A percentile compares a stretch with the other conserved stretches of the same genome.
phyloP scores from a whole-genome alignment of 1,140 invertebrate genomes.

The Temnothorax curvispinosus region DNA sequence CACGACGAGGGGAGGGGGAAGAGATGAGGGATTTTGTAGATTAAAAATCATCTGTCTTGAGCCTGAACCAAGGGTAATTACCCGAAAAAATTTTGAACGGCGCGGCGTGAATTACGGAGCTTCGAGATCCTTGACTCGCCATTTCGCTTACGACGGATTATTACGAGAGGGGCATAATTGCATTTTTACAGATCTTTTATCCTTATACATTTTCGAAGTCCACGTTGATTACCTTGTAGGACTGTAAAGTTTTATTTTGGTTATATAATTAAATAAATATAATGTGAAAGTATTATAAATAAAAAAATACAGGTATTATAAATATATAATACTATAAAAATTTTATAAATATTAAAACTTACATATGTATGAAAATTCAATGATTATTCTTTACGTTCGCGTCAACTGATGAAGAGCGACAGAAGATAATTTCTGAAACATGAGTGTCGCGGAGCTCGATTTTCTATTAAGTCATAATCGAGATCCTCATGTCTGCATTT shows the following conservation, averaged over 20 bases:
- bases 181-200: not conserved
- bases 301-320: not conserved
- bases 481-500: not conserved
- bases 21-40: constrained; percentile 14
- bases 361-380: not conserved
- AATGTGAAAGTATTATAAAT: not conserved
- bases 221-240: not conserved
- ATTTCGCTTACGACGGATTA: not conserved
- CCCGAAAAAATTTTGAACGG: constrained; percentile 26
- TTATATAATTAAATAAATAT: not conserved
- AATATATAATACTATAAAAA: not conserved
- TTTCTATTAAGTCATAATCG: not conserved
- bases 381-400: not conserved
- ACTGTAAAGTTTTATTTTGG: not conserved
- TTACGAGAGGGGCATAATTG: not conserved
- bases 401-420: not conserved
- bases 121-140: not conserved
- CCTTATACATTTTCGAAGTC: not conserved
- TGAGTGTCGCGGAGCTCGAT: not conserved
- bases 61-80: constrained; percentile 15
- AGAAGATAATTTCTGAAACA: constrained; percentile 18
- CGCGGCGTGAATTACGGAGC: not conserved
- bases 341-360: not conserved
- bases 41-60: constrained; percentile 56
- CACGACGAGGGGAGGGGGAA: not conserved